Evolutionary conservation across 2,888 invertebrate species (phyloP).

Genomic region (Ochropacha duplaris): DNA sequence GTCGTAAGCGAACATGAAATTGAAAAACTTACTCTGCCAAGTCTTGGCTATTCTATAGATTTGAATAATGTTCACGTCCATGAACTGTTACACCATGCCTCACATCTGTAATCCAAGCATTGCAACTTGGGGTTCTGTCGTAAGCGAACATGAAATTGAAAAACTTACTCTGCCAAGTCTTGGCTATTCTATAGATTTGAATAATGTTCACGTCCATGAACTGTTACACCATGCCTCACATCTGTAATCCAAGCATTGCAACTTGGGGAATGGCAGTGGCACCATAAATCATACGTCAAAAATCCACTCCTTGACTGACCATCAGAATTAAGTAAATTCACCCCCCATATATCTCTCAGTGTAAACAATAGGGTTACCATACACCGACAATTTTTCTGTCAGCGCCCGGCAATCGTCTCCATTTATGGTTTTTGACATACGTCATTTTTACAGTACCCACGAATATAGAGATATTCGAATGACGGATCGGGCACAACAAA

Average conservation of each 20-base stretch:
- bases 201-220: neutral
- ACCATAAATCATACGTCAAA: slow-evolving; percentile 42
- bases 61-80: neutral
- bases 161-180: too few species aligned
- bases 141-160: too few species aligned
- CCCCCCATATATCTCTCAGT: slow-evolving; percentile 49
- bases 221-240: neutral
- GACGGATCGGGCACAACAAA: slow-evolving; percentile 60
- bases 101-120: neutral
- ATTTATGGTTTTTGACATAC: slow-evolving; percentile 60
- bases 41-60: neutral
- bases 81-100: neutral
- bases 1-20: too few species aligned
- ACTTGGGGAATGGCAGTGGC: neutral
- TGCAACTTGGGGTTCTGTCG: neutral
- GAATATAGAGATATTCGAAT: slow-evolving; percentile 64
- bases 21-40: too few species aligned
- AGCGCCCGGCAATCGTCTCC: slow-evolving; percentile 45
- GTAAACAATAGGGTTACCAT: slow-evolving; percentile 54
- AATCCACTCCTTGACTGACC: slow-evolving; percentile 32
- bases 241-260: neutral
- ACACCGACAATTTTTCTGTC: slow-evolving; percentile 64
- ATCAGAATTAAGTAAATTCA: slow-evolving; percentile 50
- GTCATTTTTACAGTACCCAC: slow-evolving; percentile 56
- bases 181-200: neutral